Percentiles rank a stretch among this genome's conserved stretches.
Conservation (phyloP, 2,888 invertebrate genomes). For the Mimas tiliae region DNA sequence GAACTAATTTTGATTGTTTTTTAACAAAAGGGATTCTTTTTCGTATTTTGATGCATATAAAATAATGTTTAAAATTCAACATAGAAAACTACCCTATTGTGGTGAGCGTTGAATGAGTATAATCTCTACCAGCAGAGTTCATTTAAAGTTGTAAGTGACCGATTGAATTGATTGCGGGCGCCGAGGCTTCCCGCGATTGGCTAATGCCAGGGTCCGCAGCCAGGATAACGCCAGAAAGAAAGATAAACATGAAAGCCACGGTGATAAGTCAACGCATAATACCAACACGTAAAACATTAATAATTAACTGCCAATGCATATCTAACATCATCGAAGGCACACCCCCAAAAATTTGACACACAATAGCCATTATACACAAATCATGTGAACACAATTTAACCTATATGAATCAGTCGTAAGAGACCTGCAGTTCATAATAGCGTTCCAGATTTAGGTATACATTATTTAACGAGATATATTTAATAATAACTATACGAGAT, state of each 20-base stretch:
- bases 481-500: constrained; percentile 16
- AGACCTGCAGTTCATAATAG: constrained; percentile 8
- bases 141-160: no score
- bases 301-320: neutral
- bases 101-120: no score
- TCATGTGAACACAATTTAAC: constrained; percentile 13
- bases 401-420: constrained; percentile 22
- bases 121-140: no score
- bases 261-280: constrained; percentile 12
- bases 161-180: no score
- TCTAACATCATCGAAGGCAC: neutral
- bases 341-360: neutral
- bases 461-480: neutral
- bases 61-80: no score
- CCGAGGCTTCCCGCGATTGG: no score
- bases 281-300: neutral
- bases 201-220: no score
- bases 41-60: no score
- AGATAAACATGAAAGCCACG: neutral
- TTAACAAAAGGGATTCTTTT: no score
- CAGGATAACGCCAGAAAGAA: no score
- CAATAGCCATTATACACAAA: constrained; percentile 19
- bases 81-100: no score
- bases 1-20: no score
- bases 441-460: neutral